Conservation (phyloP, 2,113 vertebrate genomes). For the Sylvietta virens region DNA sequence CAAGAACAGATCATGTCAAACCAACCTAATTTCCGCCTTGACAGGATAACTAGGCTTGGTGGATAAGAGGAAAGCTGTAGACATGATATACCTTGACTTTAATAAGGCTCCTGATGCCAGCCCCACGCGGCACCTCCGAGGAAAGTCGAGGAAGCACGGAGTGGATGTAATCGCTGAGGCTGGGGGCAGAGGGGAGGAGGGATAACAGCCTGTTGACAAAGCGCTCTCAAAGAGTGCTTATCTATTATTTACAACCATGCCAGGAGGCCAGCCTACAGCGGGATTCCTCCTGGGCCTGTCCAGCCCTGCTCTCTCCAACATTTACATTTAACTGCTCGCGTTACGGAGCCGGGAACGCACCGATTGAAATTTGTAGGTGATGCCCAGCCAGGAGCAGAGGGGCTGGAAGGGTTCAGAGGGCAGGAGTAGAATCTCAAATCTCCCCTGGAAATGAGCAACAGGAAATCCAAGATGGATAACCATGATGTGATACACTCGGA, state of each 20-base stretch:
- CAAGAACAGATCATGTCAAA: slow-evolving; percentile 63
- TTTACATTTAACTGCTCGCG: slow-evolving; percentile 24
- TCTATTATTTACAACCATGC: slow-evolving; percentile 50
- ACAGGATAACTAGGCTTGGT: slow-evolving; percentile 57
- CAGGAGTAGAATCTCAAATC: background rate
- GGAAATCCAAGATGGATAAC: background rate
- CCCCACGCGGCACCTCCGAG: background rate
- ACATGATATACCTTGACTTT: slow-evolving; percentile 51
- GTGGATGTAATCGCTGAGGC: background rate
- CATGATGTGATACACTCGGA: fast-evolving
- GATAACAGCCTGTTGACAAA: slow-evolving; percentile 61
- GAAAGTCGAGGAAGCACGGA: background rate
- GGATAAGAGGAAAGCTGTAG: slow-evolving; percentile 50
- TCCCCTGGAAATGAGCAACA: background rate
- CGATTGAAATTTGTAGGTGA: background rate
- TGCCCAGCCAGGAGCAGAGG: background rate
- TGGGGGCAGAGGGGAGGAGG: slow-evolving; percentile 51
- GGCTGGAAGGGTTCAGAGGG: background rate
- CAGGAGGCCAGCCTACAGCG: background rate
- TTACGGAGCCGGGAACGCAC: fast-evolving
- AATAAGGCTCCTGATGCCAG: slow-evolving; percentile 32
- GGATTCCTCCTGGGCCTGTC: background rate
- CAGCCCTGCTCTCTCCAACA: background rate
- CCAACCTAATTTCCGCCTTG: slow-evolving; percentile 58
- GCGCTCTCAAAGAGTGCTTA: slow-evolving; percentile 9